Evolutionary conservation across 2,888 invertebrate genomes (phyloP), one percentile per base, ranked within the genome.

Genomic region (Drosophila seclusa): DNA sequence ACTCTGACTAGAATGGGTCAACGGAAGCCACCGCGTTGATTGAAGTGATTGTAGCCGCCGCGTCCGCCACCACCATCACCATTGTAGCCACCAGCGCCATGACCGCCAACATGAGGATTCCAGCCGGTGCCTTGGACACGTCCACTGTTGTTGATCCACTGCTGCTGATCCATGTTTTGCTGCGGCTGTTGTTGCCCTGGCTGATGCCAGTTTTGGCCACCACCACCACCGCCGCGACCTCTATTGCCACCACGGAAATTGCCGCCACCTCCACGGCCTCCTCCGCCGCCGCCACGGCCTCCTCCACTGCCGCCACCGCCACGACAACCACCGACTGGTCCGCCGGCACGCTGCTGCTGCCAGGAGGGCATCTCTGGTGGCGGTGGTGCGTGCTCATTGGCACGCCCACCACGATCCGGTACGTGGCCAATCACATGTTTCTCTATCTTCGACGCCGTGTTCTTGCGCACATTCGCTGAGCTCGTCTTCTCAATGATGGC

Each of bases 301-400:
- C 76, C 73, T 0, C 76, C 67, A 7, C 92, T 32, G 82, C 91
- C 86, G 10, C 92, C 91, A 2, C 92, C 84, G 16, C 90, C 85
- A 10, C 89, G 77, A 1, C 91, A 83, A 1, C 94, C 93, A 45
- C 94, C 93, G 27, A 40, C 92, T 38, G 94, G 93, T 38, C 94
- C 94, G 38, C 94, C 87, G 0, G 94, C 94, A 42, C 95, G 94
- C 60, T 94, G 94, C 40, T 97, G 97, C 90, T 96, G 96, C 97
- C 99, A 99, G 0, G 98, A 96, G 0, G 99, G 99, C 98, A 99
- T 99, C 94, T 99, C 99, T 0, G 98, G 98, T 0, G 98, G 98
- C 0, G 99, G 99, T 0, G 98, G 96, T 74, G 97, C 97, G 85
- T 97, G 96, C 89, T 99, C 99, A 83, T 96, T 95, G 0, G 99